These are phyloP conservation scores for Chloropsis cyanopogon DNA, from an alignment of 2,113 vertebrate genomes.

Conservation along the genomic window DNA sequence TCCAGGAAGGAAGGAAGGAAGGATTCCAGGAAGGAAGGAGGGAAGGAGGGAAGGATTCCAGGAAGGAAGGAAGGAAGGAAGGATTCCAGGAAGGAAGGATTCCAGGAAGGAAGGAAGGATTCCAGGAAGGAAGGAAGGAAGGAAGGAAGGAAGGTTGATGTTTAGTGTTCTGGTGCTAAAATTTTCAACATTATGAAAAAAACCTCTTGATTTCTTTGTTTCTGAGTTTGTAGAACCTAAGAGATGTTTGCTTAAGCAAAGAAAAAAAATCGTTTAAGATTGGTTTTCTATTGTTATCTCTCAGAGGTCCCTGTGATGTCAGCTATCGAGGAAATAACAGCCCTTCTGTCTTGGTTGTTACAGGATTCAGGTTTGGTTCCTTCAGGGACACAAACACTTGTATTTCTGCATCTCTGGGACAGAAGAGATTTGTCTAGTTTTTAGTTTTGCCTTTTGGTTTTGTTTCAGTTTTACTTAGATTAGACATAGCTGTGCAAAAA, in stretches of 20 bases:
- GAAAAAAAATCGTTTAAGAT: not conserved
- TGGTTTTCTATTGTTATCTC: not conserved
- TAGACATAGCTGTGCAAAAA: not conserved
- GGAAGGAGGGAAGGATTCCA: not conserved
- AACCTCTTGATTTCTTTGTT: not conserved
- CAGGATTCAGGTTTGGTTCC: not conserved
- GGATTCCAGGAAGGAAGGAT: not conserved
- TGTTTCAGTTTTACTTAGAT: not conserved
- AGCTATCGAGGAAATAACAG: not conserved
- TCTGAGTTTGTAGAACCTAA: not conserved
- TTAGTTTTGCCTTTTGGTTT: conserved; percentile 1
- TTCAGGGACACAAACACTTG: not conserved
- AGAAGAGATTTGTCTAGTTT: not conserved
- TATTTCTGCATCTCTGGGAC: not conserved
- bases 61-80: not conserved
- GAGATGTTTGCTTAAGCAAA: not conserved
- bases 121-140: not conserved
- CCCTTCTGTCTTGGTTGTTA: not conserved
- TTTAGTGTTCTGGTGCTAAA: not conserved
- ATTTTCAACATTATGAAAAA: not conserved
- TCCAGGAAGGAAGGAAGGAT: not conserved
- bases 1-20: not conserved
- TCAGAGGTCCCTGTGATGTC: not conserved
- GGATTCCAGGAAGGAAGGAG: not conserved
- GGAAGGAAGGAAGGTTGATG: not conserved